Conservation (phyloP, 2,888 invertebrate genomes). For the Acanthosepion esculentum region DNA sequence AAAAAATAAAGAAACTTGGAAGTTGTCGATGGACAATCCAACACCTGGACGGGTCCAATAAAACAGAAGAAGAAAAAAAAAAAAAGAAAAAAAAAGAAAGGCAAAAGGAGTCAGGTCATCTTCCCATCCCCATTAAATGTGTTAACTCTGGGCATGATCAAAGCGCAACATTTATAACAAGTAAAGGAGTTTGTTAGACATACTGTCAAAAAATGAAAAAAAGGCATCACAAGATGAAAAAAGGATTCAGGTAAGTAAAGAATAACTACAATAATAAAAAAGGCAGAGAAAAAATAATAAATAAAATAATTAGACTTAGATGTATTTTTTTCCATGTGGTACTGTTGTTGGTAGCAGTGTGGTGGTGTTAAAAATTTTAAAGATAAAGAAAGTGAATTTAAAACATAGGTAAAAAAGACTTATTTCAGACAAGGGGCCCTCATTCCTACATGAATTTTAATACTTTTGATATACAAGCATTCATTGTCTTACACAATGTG, state of each 20-base stretch:
- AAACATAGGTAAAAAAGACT: too few relatives aligned
- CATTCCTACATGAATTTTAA: too few relatives aligned
- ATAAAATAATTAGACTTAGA: too few relatives aligned
- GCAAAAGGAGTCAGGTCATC: slow-evolving; percentile 7
- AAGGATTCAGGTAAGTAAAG: slow-evolving; percentile 16
- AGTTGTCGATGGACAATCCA: slow-evolving; percentile 8
- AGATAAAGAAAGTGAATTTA: too few relatives aligned
- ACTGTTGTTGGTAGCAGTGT: too few relatives aligned
- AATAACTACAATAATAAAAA: background rate
- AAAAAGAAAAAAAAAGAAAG: background rate
- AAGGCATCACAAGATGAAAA: background rate
- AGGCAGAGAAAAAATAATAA: too few relatives aligned
- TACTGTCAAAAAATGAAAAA: slow-evolving; percentile 6
- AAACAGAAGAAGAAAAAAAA: background rate
- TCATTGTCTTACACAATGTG: too few relatives aligned
- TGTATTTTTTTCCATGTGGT: too few relatives aligned
- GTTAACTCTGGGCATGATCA: background rate
- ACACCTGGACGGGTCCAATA: slow-evolving; percentile 12
- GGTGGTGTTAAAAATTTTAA: too few relatives aligned
- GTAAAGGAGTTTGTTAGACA: slow-evolving; percentile 1
- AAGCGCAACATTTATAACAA: background rate
- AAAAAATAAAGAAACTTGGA: background rate
- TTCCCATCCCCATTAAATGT: background rate
- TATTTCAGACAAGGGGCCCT: too few relatives aligned
- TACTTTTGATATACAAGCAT: too few relatives aligned